Conservation (phyloP, 2,888 invertebrate genomes). For the Tinea trinotella region DNA sequence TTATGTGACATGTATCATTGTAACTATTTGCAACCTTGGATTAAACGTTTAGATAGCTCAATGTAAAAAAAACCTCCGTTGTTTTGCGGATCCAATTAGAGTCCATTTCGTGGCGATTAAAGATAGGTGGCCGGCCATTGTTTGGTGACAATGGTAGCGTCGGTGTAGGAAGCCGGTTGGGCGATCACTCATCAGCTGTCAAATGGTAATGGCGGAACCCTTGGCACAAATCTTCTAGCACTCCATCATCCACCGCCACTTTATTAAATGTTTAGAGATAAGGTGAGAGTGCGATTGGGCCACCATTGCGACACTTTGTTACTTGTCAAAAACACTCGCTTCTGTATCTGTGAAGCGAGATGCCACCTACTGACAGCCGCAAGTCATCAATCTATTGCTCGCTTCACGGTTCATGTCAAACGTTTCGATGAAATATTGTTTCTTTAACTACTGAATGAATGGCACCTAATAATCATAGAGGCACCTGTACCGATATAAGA, state of each 20-base stretch:
- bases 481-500: too few species aligned
- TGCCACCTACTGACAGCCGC: neutral
- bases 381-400: neutral
- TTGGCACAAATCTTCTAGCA: slow-evolving; percentile 27
- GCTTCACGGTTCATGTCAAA: neutral
- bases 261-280: slow-evolving; percentile 56
- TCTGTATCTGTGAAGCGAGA: slow-evolving; percentile 17
- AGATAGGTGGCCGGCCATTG: slow-evolving; percentile 61
- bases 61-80: slow-evolving; percentile 29
- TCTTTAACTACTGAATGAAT: neutral
- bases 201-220: slow-evolving; percentile 39
- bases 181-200: slow-evolving; percentile 64
- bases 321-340: slow-evolving; percentile 38
- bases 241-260: slow-evolving; percentile 57
- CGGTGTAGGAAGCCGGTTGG: slow-evolving; percentile 42
- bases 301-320: slow-evolving; percentile 51
- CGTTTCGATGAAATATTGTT: neutral
- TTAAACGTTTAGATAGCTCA: slow-evolving; percentile 8
- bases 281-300: slow-evolving; percentile 26
- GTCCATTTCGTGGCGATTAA: slow-evolving; percentile 58
- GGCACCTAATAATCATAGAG: too few species aligned
- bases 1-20: slow-evolving; percentile 11
- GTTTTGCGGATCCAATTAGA: slow-evolving; percentile 67
- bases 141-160: slow-evolving; percentile 53
- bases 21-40: slow-evolving; percentile 17